These are phyloP conservation scores for Oryctes rhinoceros DNA, from an alignment of 1,140 invertebrate genomes.

Conservation along the genomic window DNA sequence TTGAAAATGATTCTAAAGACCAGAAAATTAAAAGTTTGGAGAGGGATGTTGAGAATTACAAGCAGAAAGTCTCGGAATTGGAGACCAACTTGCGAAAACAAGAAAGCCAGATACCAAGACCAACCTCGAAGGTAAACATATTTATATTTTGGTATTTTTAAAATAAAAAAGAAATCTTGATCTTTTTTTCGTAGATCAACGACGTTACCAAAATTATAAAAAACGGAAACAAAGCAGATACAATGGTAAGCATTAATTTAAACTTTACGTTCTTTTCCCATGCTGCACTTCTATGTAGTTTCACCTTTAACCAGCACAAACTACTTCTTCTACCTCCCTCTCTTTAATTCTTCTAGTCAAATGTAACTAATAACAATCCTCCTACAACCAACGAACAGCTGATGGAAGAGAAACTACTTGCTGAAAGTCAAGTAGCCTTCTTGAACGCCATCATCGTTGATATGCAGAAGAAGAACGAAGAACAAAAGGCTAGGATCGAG, in stretches of 20 bases:
- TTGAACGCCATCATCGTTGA: slow-evolving; percentile 96
- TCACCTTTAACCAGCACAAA: background rate
- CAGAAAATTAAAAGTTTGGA: slow-evolving; percentile 45
- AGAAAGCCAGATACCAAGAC: slow-evolving; percentile 16
- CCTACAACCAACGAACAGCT: slow-evolving; percentile 58
- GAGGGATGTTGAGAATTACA: slow-evolving; percentile 44
- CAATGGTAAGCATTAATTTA: no score
- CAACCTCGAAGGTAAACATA: background rate
- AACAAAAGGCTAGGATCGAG: slow-evolving; percentile 79
- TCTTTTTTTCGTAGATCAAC: background rate
- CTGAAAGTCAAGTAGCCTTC: slow-evolving; percentile 85
- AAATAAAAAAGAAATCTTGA: background rate
- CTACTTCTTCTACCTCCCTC: background rate
- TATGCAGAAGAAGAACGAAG: slow-evolving; percentile 91
- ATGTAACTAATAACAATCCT: slow-evolving; percentile 38
- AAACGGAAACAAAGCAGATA: no score
- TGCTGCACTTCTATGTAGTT: background rate
- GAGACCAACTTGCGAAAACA: slow-evolving; percentile 54
- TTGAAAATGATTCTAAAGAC: background rate
- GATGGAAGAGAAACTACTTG: slow-evolving; percentile 72
- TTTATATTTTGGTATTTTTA: background rate
- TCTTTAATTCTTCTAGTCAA: slow-evolving; percentile 1
- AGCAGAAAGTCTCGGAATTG: slow-evolving; percentile 52
- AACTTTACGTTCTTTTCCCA: no score
- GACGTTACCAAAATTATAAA: no score